These are phyloP conservation scores for Ursus arctos DNA, from an alignment of 2,113 vertebrate species.

Conservation along the genomic window DNA sequence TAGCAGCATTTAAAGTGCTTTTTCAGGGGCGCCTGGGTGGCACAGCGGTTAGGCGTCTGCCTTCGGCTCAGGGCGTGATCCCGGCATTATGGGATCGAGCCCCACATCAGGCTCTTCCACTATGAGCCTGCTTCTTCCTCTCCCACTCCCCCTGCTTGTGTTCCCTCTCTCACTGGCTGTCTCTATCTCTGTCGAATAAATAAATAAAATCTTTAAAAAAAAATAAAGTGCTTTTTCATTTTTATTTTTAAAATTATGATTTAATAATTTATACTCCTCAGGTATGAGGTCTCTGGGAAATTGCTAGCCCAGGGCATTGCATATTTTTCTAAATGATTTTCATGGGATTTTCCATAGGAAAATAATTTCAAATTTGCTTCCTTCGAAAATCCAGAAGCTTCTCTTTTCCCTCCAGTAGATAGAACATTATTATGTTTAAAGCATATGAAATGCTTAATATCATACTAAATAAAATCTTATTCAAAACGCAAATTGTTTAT, in stretches of 20 bases:
- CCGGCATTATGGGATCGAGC: too few relatives aligned
- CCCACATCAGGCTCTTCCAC: too few relatives aligned
- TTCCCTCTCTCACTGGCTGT: too few relatives aligned
- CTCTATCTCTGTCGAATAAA: too few relatives aligned
- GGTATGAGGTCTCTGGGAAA: not conserved
- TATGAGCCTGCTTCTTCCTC: too few relatives aligned
- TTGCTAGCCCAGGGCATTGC: conserved; percentile 2
- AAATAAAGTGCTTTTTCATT: conserved; percentile 47
- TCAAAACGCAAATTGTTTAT: conserved; percentile 20
- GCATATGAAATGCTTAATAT: not conserved
- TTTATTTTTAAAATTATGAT: conserved; percentile 59
- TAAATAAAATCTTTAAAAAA: too few relatives aligned
- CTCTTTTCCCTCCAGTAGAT: not conserved
- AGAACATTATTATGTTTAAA: conserved; percentile 50
- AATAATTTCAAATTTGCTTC: conserved; percentile 65
- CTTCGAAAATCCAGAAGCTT: conserved; percentile 25
- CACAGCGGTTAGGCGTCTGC: too few relatives aligned
- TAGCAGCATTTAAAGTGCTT: conserved; percentile 58
- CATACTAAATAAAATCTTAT: not conserved
- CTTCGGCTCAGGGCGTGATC: too few relatives aligned
- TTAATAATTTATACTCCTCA: conserved; percentile 66
- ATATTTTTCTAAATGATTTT: conserved; percentile 59
- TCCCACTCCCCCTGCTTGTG: too few relatives aligned
- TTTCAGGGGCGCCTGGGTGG: not conserved
- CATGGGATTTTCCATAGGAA: conserved; percentile 44